These are phyloP conservation scores for Psilopsiagon aymara DNA, from an alignment of 2,113 vertebrate species.

Conservation along the genomic window DNA sequence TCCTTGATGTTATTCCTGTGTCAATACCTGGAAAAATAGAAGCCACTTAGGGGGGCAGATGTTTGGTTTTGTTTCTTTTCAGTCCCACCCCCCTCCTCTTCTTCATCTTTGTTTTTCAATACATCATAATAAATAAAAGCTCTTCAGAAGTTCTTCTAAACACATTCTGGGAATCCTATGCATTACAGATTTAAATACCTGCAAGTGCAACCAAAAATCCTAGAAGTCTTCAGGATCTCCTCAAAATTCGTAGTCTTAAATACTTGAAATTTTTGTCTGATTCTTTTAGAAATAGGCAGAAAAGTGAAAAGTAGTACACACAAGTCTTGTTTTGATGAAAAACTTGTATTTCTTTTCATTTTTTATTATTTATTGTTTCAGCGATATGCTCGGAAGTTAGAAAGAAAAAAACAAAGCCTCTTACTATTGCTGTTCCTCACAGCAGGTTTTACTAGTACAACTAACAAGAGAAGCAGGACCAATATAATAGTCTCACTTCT, in stretches of 20 bases:
- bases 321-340: neutral
- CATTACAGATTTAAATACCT: neutral
- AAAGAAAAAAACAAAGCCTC: neutral
- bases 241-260: neutral
- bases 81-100: fast-evolving
- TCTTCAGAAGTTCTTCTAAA: neutral
- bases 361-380: neutral
- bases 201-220: neutral
- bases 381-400: neutral
- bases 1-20: neutral
- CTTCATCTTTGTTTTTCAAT: neutral
- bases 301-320: neutral
- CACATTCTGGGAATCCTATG: neutral
- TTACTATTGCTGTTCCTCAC: neutral
- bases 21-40: neutral
- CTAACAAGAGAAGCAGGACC: neutral
- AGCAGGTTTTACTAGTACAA: neutral
- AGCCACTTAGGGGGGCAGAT: neutral
- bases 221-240: neutral
- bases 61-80: neutral
- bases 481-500: neutral
- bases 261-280: neutral
- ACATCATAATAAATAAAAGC: neutral
- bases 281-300: neutral
- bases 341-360: neutral